Percentiles rank a stretch among this genome's conserved stretches.
phyloP scores from a whole-genome alignment of 64 coral and sea anemone genomes.

The Cladopsammia gracilis region DNA sequence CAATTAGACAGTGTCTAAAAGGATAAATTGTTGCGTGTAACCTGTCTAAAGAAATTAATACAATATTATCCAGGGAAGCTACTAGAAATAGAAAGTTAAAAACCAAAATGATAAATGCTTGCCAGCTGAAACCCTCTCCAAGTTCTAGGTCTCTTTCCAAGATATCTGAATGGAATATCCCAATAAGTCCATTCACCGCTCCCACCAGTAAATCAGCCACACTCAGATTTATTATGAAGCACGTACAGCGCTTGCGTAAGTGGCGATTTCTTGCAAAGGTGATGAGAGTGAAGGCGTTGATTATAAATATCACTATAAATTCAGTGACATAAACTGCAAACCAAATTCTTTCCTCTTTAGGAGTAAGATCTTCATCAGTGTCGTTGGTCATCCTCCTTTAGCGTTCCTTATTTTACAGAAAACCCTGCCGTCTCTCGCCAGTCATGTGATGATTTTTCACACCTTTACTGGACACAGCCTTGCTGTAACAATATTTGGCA shows the following conservation, averaged over 20 bases:
- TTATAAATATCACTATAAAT: background rate
- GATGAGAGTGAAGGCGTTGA: background rate
- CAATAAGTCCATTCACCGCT: background rate
- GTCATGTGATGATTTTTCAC: too few species aligned
- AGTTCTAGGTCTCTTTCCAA: background rate
- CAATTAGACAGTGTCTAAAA: background rate
- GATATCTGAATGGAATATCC: background rate
- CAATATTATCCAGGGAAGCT: background rate
- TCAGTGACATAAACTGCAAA: background rate
- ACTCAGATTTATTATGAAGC: background rate
- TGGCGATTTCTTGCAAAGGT: background rate
- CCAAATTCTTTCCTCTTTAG: background rate
- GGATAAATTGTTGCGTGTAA: background rate
- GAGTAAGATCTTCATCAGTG: too few species aligned
- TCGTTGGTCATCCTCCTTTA: too few species aligned
- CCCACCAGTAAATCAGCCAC: background rate
- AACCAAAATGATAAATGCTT: background rate
- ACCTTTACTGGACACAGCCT: too few species aligned
- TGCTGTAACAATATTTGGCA: too few species aligned
- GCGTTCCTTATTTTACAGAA: too few species aligned
- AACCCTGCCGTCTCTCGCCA: too few species aligned
- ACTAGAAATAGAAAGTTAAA: background rate
- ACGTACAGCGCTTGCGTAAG: conserved; percentile 20
- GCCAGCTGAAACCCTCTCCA: background rate
- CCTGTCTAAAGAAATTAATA: background rate